These are phyloP conservation scores for Artemia sinica DNA, from an alignment of 2,888 invertebrate genomes.

Conservation along the genomic window DNA sequence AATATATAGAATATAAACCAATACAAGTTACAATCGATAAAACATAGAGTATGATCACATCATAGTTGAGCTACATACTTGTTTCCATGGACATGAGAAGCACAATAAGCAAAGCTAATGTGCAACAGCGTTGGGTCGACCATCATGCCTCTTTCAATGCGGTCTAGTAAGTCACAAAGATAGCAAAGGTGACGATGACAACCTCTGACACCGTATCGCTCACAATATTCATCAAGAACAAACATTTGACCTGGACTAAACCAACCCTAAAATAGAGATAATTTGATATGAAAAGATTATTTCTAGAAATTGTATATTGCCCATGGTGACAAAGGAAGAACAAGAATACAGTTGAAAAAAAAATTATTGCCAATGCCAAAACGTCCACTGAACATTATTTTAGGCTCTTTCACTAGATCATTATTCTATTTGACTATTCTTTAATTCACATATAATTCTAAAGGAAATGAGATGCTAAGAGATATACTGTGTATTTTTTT, in stretches of 20 bases:
- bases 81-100: constrained; percentile 97
- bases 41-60: constrained; percentile 1
- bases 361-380: too few relatives aligned
- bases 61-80: constrained; percentile 44
- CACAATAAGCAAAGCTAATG: constrained; percentile 98
- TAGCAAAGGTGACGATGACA: constrained; percentile 94
- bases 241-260: constrained; percentile 98
- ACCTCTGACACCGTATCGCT: constrained; percentile 87
- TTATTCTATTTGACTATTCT: too few relatives aligned
- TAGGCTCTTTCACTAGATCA: too few relatives aligned
- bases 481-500: too few relatives aligned
- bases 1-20: too few relatives aligned
- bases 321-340: too few relatives aligned
- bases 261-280: constrained; percentile 59
- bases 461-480: too few relatives aligned
- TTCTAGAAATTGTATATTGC: too few relatives aligned
- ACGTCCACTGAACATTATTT: too few relatives aligned
- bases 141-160: constrained; percentile 81
- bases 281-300: not conserved
- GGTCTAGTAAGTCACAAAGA: constrained; percentile 78
- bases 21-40: not conserved
- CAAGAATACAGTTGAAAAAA: too few relatives aligned
- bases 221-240: constrained; percentile 93
- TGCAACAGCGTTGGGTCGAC: constrained; percentile 97
- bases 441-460: too few relatives aligned